Percentiles rank a stretch among this genome's conserved stretches.
phyloP scores from a whole-genome alignment of 1,140 invertebrate species.

The Nylanderia fulva region DNA sequence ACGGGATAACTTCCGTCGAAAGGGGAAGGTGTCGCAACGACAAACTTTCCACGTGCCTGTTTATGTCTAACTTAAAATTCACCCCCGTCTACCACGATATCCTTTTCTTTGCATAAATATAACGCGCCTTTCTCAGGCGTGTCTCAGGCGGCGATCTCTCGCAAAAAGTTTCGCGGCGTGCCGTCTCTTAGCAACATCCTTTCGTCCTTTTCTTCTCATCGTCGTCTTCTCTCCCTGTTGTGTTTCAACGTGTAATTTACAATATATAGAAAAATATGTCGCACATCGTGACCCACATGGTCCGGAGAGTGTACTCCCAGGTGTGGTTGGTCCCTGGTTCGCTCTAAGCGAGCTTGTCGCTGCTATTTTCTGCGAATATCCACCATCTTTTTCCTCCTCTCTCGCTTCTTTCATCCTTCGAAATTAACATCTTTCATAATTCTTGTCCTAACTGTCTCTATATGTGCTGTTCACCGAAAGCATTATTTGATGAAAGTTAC shows the following conservation, averaged over 20 bases:
- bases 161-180: conserved; percentile 49
- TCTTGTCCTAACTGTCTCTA: conserved; percentile 50
- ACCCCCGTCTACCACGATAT: background rate
- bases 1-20: conserved; percentile 6
- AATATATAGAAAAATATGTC: conserved; percentile 15
- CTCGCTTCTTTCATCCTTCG: background rate
- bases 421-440: conserved; percentile 78
- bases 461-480: background rate
- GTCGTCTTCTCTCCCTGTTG: too few relatives aligned
- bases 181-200: conserved; percentile 47
- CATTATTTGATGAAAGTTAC: conserved; percentile 35
- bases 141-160: conserved; percentile 36
- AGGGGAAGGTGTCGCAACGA: background rate
- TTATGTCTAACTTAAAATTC: conserved; percentile 32
- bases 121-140: conserved; percentile 28
- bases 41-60: conserved; percentile 11
- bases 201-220: background rate
- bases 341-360: conserved; percentile 54
- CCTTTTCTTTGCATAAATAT: conserved; percentile 58
- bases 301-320: conserved; percentile 26
- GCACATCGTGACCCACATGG: conserved; percentile 7
- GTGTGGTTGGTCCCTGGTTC: conserved; percentile 62
- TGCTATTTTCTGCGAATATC: background rate
- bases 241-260: conserved; percentile 55
- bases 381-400: background rate